These are phyloP conservation scores for Apostichopus leukothele DNA, from an alignment of 53 echinoderm and acorn worm genomes.

Conservation along the genomic window DNA sequence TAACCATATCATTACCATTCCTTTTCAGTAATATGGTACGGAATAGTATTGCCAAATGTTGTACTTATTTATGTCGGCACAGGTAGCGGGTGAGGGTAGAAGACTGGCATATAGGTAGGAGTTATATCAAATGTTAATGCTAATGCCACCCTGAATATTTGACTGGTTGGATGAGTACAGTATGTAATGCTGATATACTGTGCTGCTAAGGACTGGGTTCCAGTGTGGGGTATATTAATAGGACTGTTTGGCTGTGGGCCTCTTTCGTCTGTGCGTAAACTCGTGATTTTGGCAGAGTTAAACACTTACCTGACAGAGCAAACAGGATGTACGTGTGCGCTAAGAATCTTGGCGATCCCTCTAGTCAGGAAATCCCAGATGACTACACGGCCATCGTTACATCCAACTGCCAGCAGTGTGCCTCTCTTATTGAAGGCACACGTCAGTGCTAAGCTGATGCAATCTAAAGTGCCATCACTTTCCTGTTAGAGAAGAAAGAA, in stretches of 20 bases:
- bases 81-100: too few species aligned
- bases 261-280: constrained; percentile 69
- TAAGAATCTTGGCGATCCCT: constrained; percentile 95
- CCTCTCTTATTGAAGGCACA: constrained; percentile 98
- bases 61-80: too few species aligned
- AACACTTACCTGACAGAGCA: constrained; percentile 83
- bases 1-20: too few species aligned
- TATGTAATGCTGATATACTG: too few species aligned
- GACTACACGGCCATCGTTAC: constrained; percentile 95
- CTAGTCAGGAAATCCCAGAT: constrained; percentile 98
- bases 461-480: constrained; percentile 95
- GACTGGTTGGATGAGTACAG: too few species aligned
- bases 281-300: neutral
- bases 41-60: too few species aligned
- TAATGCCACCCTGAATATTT: too few species aligned
- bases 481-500: constrained; percentile 54
- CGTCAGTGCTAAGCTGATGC: constrained; percentile 96
- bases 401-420: constrained; percentile 86
- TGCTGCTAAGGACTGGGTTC: too few species aligned
- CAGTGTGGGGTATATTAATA: too few species aligned
- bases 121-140: too few species aligned
- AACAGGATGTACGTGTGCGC: constrained; percentile 94
- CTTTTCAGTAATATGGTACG: too few species aligned
- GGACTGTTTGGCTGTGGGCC: constrained; percentile 57
- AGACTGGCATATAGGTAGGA: too few species aligned